Conservation (phyloP, 2,113 vertebrate genomes). For the Ia io region DNA sequence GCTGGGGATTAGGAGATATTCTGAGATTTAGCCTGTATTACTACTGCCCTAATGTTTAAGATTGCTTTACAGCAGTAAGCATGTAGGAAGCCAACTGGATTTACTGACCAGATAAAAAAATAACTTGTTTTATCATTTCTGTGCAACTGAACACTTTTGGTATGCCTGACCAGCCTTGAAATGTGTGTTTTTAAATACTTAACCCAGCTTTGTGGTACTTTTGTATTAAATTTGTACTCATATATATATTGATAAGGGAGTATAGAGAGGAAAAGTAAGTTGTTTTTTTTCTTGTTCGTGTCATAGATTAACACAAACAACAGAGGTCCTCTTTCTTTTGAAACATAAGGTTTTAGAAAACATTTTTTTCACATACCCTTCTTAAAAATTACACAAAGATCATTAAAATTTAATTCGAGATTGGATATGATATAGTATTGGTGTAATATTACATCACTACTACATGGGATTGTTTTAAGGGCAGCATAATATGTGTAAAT, state of each 20-base stretch:
- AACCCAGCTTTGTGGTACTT: not conserved
- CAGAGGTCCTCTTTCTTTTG: not conserved
- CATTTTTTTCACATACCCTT: not conserved
- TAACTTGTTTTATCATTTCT: not conserved
- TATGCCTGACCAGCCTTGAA: not conserved
- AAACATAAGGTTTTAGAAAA: not conserved
- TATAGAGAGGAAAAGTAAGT: not conserved
- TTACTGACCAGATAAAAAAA: conserved; percentile 29
- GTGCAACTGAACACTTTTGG: not conserved
- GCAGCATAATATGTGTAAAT: not conserved
- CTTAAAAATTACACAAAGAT: not conserved
- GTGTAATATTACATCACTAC: not conserved
- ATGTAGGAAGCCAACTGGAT: not conserved
- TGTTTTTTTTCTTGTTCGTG: not conserved
- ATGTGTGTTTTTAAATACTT: not conserved
- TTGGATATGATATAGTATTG: not conserved
- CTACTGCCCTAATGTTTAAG: not conserved
- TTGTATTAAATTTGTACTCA: not conserved
- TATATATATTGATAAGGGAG: not conserved
- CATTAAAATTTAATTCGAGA: not conserved
- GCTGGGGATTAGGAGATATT: not conserved
- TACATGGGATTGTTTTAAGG: not conserved
- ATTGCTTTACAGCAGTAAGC: not conserved
- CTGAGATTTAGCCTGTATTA: not conserved
- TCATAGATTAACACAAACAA: not conserved